Evolutionary conservation across 1,140 invertebrate species (phyloP).

Genomic region (Rhynchophorus ferrugineus): DNA sequence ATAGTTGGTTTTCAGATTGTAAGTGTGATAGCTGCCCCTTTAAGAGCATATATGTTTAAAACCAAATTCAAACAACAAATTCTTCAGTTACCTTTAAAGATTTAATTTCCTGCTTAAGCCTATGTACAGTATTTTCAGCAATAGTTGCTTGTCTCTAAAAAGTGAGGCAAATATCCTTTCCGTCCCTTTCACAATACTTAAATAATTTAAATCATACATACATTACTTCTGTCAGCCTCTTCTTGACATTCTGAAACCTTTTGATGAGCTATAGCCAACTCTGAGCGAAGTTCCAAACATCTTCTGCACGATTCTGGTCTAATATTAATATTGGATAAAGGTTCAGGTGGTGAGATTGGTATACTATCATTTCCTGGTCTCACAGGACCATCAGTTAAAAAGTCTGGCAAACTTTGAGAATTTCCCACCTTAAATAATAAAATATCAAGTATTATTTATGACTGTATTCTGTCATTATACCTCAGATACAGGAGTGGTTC

Average conservation of each 20-base stretch:
- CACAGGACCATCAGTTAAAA: slow-evolving; percentile 64
- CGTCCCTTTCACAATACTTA: too few relatives aligned
- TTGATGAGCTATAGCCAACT: not conserved
- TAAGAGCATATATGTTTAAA: slow-evolving; percentile 14
- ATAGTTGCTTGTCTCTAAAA: slow-evolving; percentile 48
- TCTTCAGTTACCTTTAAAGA: slow-evolving; percentile 49
- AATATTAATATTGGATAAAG: not conserved
- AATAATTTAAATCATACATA: slow-evolving; percentile 31
- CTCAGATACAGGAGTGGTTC: slow-evolving; percentile 29
- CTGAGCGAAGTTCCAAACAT: slow-evolving; percentile 5
- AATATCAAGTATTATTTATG: slow-evolving; percentile 1
- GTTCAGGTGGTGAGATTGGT: not conserved
- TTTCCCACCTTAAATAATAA: slow-evolving; percentile 35
- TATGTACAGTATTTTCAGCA: slow-evolving; percentile 48
- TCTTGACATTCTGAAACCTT: slow-evolving; percentile 37
- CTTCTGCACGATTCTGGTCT: not conserved
- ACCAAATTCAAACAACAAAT: slow-evolving; percentile 1
- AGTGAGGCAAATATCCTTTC: too few relatives aligned
- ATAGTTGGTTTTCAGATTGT: slow-evolving; percentile 42
- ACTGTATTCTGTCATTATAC: slow-evolving; percentile 13
- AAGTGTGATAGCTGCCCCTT: slow-evolving; percentile 38
- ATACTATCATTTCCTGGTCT: slow-evolving; percentile 31
- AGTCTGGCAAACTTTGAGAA: slow-evolving; percentile 62
- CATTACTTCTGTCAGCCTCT: slow-evolving; percentile 50
- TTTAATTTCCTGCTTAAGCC: slow-evolving; percentile 52